Conservation (phyloP, 2,113 vertebrate species). For the Candoia aspera region DNA sequence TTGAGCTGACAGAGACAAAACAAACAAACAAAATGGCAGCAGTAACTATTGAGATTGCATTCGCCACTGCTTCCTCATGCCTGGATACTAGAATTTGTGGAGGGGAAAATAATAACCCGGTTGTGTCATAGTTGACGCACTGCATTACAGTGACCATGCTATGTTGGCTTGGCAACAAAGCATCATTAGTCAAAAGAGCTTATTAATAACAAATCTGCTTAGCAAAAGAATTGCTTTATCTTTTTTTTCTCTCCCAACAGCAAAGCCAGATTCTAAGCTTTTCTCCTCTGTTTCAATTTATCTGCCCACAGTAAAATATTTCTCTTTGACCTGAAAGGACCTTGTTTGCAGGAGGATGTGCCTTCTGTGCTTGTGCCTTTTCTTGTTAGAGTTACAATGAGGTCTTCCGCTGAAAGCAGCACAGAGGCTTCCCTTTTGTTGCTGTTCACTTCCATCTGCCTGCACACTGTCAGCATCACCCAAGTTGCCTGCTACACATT, state of each 20-base stretch:
- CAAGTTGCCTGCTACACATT: background rate
- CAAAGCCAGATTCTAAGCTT: background rate
- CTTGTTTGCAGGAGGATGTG: constrained; percentile 33
- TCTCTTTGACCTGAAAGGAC: constrained; percentile 57
- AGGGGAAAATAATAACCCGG: background rate
- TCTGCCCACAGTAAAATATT: constrained; percentile 27
- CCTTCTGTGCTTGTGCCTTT: constrained; percentile 14
- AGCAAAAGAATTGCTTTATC: background rate
- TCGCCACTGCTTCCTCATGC: background rate
- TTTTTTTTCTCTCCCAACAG: background rate
- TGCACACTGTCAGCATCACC: constrained; percentile 20
- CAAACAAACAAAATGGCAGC: background rate
- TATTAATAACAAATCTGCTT: background rate
- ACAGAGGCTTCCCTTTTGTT: background rate
- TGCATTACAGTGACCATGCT: background rate
- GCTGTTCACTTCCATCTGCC: background rate
- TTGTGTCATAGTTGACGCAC: background rate
- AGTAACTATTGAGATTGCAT: background rate
- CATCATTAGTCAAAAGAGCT: background rate
- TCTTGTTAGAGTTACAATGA: constrained; percentile 17
- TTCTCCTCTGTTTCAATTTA: background rate
- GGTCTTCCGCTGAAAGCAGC: background rate
- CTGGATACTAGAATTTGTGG: background rate
- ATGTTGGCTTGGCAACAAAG: background rate
- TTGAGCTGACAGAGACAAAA: background rate